Conservation (phyloP, 2,113 vertebrate genomes). For the Macheiramphus alcinus region DNA sequence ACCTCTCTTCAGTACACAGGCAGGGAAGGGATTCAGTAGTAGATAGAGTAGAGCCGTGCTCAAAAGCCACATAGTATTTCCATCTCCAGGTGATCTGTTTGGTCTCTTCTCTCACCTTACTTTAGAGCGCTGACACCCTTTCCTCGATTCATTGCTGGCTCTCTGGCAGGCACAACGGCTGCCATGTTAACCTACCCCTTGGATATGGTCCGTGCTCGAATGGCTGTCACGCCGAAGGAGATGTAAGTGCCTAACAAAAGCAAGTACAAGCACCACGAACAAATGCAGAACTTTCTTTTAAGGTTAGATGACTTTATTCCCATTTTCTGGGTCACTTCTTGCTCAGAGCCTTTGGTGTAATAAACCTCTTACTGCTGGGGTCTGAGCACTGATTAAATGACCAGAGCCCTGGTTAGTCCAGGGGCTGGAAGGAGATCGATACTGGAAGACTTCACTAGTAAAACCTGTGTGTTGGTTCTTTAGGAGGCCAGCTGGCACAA, state of each 20-base stretch:
- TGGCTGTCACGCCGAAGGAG: slow-evolving; percentile 97
- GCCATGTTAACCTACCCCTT: slow-evolving; percentile 92
- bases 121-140: slow-evolving; percentile 86
- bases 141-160: slow-evolving; percentile 88
- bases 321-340: not conserved
- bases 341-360: not conserved
- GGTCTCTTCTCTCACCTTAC: not conserved
- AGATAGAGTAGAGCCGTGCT: not conserved
- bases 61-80: not conserved
- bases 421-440: not conserved
- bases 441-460: not conserved
- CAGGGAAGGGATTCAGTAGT: not conserved
- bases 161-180: slow-evolving; percentile 89
- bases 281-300: not conserved
- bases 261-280: not conserved
- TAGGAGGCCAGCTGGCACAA: not conserved
- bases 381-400: not conserved
- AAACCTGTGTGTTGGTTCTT: not conserved
- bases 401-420: not conserved
- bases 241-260: slow-evolving; percentile 80
- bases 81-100: not conserved
- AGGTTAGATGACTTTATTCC: not conserved
- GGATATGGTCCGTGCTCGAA: slow-evolving; percentile 96
- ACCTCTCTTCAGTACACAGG: not conserved
- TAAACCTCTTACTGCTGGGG: not conserved